Evolutionary conservation across 2,113 vertebrate species (phyloP).

Genomic region (Etia nguti): DNA sequence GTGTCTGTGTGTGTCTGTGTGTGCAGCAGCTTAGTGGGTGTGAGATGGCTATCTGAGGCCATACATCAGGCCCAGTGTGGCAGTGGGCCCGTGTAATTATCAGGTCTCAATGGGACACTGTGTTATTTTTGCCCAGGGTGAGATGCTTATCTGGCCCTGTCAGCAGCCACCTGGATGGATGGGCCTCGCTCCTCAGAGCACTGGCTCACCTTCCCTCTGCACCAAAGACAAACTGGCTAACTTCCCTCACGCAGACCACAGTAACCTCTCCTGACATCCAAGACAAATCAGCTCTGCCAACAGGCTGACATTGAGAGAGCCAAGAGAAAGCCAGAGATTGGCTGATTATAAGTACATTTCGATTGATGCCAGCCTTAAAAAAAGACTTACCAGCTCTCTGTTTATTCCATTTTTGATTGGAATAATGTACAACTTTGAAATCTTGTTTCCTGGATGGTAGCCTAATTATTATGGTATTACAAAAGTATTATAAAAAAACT

Average conservation of each 20-base stretch:
- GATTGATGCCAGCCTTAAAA: not conserved
- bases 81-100: constrained; percentile 71
- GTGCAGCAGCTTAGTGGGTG: constrained; percentile 37
- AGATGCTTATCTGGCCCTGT: constrained; percentile 75
- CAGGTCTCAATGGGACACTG: constrained; percentile 72
- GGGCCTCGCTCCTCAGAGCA: constrained; percentile 42
- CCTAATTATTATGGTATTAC: not conserved
- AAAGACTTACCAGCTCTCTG: not conserved
- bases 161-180: constrained; percentile 75
- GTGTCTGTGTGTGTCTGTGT: not conserved
- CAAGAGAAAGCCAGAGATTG: not conserved
- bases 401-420: not conserved
- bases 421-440: not conserved
- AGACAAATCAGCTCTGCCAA: constrained; percentile 14
- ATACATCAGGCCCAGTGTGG: constrained; percentile 71
- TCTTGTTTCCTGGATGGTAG: not conserved
- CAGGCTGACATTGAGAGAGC: not conserved
- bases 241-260: constrained; percentile 1
- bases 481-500: not conserved
- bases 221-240: constrained; percentile 46
- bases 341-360: not conserved
- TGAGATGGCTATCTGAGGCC: constrained; percentile 72
- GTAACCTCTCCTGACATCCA: not conserved
- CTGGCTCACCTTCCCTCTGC: constrained; percentile 45
- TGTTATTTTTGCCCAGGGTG: constrained; percentile 77